A percentile compares a stretch with the other conserved stretches of the same genome.
Evolutionary conservation across 2,888 invertebrate genomes (phyloP).

Genomic region (Marronus borbonicus): DNA sequence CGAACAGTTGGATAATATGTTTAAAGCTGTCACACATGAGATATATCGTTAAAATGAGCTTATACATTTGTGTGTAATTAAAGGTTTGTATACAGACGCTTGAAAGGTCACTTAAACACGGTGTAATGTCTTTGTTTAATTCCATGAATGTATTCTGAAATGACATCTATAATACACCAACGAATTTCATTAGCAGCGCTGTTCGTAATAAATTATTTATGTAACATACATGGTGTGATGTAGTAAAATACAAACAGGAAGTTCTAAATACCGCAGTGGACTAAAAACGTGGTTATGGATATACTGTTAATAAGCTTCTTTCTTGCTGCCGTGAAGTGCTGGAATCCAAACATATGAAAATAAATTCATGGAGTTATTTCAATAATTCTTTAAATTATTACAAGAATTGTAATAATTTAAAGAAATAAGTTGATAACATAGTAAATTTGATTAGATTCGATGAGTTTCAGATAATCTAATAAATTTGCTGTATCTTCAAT

Average conservation of each 20-base stretch:
- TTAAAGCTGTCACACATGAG: constrained; percentile 21
- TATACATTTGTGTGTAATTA: constrained; percentile 38
- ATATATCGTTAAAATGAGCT: constrained; percentile 3
- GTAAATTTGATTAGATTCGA: too few relatives aligned
- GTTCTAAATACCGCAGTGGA: too few relatives aligned
- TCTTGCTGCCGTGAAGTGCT: too few relatives aligned
- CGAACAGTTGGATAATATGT: constrained; percentile 10
- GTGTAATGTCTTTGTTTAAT: constrained; percentile 10
- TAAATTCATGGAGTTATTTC: too few relatives aligned
- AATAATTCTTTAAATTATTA: too few relatives aligned
- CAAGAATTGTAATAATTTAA: too few relatives aligned
- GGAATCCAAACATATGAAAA: too few relatives aligned
- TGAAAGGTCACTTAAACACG: not conserved
- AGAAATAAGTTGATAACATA: not conserved
- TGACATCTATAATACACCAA: not conserved
- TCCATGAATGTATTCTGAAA: not conserved
- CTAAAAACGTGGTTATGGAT: not conserved
- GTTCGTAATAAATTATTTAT: not conserved
- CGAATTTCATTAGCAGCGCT: not conserved
- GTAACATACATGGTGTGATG: not conserved
- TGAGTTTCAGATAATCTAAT: too few relatives aligned
- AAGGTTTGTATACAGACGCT: not conserved
- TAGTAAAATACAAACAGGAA: not conserved
- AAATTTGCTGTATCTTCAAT: not conserved
- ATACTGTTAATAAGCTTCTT: not conserved